phyloP scores from a whole-genome alignment of 2,797 vertebrate genomes.

The Eulemur rubriventer region DNA sequence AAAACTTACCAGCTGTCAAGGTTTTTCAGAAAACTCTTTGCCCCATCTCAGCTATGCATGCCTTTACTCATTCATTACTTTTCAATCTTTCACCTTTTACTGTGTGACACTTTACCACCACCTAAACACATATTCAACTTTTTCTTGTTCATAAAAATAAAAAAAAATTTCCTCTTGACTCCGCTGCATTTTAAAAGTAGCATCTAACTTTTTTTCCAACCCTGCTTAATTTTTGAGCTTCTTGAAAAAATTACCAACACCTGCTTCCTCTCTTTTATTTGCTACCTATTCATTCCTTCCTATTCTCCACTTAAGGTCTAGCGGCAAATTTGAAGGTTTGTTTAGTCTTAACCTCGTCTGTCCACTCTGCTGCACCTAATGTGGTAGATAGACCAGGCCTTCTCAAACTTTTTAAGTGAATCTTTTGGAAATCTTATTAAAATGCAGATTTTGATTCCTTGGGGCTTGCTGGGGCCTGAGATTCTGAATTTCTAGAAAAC shows the following conservation, averaged over 20 bases:
- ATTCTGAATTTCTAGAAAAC: background rate
- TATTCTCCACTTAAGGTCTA: background rate
- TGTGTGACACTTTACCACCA: background rate
- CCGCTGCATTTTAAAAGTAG: background rate
- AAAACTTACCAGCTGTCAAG: background rate
- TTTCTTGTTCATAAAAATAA: conserved; percentile 15
- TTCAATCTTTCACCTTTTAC: background rate
- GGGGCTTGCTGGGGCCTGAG: background rate
- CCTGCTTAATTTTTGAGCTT: background rate
- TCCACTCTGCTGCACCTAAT: background rate
- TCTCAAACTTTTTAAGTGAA: background rate
- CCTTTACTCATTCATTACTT: background rate
- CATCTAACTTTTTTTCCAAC: background rate
- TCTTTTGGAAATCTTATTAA: background rate
- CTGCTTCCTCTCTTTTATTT: background rate
- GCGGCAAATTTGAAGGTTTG: background rate
- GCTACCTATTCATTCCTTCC: background rate
- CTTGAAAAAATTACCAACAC: background rate
- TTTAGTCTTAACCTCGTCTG: background rate
- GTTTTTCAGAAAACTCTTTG: background rate
- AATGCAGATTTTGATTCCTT: background rate
- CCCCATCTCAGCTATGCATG: background rate
- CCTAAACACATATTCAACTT: background rate
- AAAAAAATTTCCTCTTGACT: background rate
- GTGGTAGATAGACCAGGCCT: background rate